Percentiles rank a stretch among this genome's conserved stretches.
These are phyloP conservation scores for Hydrotaea diabolus DNA, from an alignment of 2,888 invertebrate genomes.

Conservation along the genomic window DNA sequence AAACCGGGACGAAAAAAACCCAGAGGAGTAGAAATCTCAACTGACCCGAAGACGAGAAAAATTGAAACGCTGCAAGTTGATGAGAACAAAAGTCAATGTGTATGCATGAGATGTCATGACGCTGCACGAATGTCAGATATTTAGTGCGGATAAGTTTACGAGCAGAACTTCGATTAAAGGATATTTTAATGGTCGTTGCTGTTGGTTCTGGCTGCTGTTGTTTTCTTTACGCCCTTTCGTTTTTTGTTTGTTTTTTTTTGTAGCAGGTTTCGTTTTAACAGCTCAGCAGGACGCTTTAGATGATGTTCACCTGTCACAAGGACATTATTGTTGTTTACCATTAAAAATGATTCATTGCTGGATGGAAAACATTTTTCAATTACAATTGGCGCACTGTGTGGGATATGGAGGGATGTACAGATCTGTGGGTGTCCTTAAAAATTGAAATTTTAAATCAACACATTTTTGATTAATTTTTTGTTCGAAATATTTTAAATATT, in stretches of 20 bases:
- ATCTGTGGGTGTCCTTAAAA: too few relatives aligned
- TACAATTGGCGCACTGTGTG: too few relatives aligned
- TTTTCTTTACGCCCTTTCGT: too few relatives aligned
- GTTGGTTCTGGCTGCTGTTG: background rate
- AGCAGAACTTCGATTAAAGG: constrained; percentile 18
- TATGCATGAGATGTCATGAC: constrained; percentile 48
- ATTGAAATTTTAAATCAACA: too few relatives aligned
- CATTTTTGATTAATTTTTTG: too few relatives aligned
- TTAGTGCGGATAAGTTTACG: constrained; percentile 43
- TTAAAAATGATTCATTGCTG: constrained; percentile 2
- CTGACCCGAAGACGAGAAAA: background rate
- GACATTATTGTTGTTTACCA: constrained; percentile 56
- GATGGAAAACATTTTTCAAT: background rate
- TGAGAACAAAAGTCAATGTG: constrained; percentile 20
- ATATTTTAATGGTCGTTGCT: constrained; percentile 30
- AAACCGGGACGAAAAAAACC: background rate
- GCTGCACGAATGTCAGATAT: constrained; percentile 39
- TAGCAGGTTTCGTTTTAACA: constrained; percentile 45
- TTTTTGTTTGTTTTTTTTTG: background rate
- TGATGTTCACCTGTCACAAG: constrained; percentile 53
- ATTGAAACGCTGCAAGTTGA: constrained; percentile 32
- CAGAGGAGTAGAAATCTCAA: too few relatives aligned
- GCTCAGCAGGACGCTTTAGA: constrained; percentile 58
- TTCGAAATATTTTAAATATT: too few relatives aligned
- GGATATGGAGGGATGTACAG: too few relatives aligned